Evolutionary conservation across 2,888 invertebrate species (phyloP).

Genomic region (Tortrix viridana): DNA sequence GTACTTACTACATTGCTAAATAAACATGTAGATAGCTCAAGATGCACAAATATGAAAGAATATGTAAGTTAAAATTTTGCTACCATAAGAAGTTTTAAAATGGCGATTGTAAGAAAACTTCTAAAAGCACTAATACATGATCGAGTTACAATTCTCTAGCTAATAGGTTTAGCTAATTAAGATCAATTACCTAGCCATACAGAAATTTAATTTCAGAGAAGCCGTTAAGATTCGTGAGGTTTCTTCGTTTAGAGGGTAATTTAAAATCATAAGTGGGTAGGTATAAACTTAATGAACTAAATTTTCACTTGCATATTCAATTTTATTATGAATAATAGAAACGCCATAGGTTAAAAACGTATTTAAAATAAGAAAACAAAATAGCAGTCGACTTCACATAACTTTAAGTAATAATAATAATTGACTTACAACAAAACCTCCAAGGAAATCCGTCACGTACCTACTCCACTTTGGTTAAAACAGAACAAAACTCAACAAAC

Average conservation of each 20-base stretch:
- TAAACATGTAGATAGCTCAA: too few species aligned
- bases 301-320: conserved; percentile 10
- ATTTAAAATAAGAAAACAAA: conserved; percentile 23
- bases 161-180: background rate
- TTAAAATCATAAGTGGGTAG: conserved; percentile 1
- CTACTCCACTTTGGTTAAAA: conserved; percentile 45
- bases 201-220: background rate
- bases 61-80: too few species aligned
- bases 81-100: too few species aligned
- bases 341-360: conserved; percentile 22
- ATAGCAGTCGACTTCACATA: conserved; percentile 5
- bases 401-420: conserved; percentile 27
- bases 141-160: too few species aligned
- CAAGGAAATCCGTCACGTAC: conserved; percentile 63
- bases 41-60: too few species aligned
- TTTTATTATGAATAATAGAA: conserved; percentile 5
- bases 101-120: too few species aligned
- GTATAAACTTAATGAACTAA: background rate
- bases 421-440: conserved; percentile 49
- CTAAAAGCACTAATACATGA: too few species aligned
- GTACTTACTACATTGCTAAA: too few species aligned
- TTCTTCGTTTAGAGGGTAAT: background rate
- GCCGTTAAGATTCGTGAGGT: background rate
- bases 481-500: conserved; percentile 54
- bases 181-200: background rate